phyloP scores from a whole-genome alignment of 2,888 invertebrate species.

The Aspidiotus rigidus region DNA sequence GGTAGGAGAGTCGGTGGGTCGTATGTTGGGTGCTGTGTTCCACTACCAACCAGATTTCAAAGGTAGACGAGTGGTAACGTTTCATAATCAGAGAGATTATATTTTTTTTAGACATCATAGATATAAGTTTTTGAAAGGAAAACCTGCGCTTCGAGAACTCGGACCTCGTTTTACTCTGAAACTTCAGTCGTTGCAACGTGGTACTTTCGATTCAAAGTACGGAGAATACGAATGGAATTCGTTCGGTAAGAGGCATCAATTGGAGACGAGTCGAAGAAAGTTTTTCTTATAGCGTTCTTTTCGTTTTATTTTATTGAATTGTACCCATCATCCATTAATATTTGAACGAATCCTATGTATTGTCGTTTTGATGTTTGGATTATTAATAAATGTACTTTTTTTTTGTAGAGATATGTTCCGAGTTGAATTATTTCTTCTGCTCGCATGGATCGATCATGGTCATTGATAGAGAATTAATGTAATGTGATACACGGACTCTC shows the following conservation, averaged over 20 bases:
- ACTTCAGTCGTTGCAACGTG: slow-evolving; percentile 85
- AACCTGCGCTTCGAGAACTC: slow-evolving; percentile 66
- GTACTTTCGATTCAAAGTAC: slow-evolving; percentile 91
- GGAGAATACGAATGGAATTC: slow-evolving; percentile 97
- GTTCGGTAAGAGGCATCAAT: slow-evolving; percentile 77
- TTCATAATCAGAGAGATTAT: slow-evolving; percentile 98
- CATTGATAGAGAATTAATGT: no score
- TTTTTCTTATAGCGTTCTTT: slow-evolving; percentile 67
- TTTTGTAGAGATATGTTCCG: no score
- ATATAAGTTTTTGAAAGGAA: slow-evolving; percentile 43
- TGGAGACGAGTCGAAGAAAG: slow-evolving; percentile 85
- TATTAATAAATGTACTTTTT: no score
- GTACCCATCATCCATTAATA: no score
- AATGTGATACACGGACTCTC: no score
- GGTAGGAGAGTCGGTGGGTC: slow-evolving; percentile 77
- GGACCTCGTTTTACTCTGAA: slow-evolving; percentile 95
- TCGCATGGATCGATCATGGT: no score
- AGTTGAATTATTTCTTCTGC: no score
- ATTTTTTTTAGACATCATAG: slow-evolving; percentile 97
- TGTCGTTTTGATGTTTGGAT: no score
- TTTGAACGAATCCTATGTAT: no score
- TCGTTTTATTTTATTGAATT: not conserved
- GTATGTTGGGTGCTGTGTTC: slow-evolving; percentile 89
- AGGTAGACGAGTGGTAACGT: slow-evolving; percentile 86
- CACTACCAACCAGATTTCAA: slow-evolving; percentile 93